Evolutionary conservation across 92 coral and sea anemone genomes (phyloP).

Genomic region (Zoanthus solanderi): DNA sequence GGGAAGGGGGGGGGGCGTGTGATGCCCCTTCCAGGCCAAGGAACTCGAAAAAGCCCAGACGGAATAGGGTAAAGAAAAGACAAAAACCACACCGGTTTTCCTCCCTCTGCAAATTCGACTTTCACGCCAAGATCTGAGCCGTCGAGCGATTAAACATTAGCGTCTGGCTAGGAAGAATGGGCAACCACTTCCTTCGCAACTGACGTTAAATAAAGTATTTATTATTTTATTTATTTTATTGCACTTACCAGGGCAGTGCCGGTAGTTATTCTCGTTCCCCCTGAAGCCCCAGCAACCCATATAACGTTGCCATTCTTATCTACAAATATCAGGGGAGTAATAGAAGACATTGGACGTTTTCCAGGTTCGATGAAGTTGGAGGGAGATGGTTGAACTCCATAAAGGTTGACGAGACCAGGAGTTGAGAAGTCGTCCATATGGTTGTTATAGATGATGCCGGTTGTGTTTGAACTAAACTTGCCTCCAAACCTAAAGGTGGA

Average conservation of each 20-base stretch:
- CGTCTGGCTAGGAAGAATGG: too few relatives aligned
- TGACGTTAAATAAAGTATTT: too few relatives aligned
- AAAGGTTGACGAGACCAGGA: conserved; percentile 83
- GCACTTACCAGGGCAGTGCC: conserved; percentile 88
- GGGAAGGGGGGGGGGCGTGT: too few relatives aligned
- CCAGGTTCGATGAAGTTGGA: conserved; percentile 85
- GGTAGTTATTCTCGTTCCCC: conserved; percentile 94
- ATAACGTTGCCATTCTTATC: conserved; percentile 73
- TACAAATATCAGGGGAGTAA: conserved; percentile 81
- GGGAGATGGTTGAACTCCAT: conserved; percentile 86
- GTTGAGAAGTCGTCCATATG: conserved; percentile 99
- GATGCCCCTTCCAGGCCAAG: too few relatives aligned
- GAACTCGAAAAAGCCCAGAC: too few relatives aligned
- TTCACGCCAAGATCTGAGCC: too few relatives aligned
- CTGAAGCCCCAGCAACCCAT: conserved; percentile 95
- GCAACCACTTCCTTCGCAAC: too few relatives aligned
- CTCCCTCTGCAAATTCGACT: too few relatives aligned
- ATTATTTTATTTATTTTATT: too few relatives aligned
- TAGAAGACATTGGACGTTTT: conserved; percentile 95
- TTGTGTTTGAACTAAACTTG: conserved; percentile 77
- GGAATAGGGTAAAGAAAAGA: not conserved
- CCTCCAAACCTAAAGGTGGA: conserved; percentile 78
- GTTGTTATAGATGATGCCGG: conserved; percentile 91
- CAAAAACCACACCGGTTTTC: not conserved
- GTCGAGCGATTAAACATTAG: too few relatives aligned